Conservation (phyloP, 2,797 vertebrate species). For the Anabas testudineus region DNA sequence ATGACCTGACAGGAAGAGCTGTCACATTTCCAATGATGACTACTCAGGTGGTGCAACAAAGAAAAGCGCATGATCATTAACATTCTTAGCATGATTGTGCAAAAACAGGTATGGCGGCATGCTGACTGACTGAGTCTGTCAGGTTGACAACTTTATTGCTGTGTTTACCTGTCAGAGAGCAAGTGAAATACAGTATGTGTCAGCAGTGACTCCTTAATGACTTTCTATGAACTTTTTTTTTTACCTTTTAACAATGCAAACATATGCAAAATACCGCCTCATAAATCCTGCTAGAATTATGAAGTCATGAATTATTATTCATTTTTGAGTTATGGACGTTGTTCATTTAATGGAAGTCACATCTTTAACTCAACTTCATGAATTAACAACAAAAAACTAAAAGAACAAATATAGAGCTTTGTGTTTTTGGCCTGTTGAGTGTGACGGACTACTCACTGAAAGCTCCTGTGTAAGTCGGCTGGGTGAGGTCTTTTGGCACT, state of each 20-base stretch:
- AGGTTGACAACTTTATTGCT: neutral
- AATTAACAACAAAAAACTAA: neutral
- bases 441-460: conserved; percentile 91
- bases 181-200: no score
- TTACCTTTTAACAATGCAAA: conserved; percentile 7
- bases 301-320: no score
- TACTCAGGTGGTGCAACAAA: conserved; percentile 26
- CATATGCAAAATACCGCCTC: neutral
- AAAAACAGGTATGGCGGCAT: conserved; percentile 31
- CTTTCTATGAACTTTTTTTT: neutral
- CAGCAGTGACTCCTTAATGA: neutral
- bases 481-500: conserved; percentile 99
- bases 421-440: neutral
- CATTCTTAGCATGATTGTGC: conserved; percentile 60
- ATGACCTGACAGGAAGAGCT: conserved; percentile 35
- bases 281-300: neutral
- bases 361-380: neutral
- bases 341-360: neutral
- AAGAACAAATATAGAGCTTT: neutral
- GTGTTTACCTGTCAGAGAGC: no score
- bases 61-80: conserved; percentile 40
- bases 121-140: conserved; percentile 1
- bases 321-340: no score
- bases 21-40: conserved; percentile 40
- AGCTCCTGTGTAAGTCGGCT: conserved; percentile 98